phyloP scores from a whole-genome alignment of 2,797 vertebrate species.

The Chaenodraco wilsoni region DNA sequence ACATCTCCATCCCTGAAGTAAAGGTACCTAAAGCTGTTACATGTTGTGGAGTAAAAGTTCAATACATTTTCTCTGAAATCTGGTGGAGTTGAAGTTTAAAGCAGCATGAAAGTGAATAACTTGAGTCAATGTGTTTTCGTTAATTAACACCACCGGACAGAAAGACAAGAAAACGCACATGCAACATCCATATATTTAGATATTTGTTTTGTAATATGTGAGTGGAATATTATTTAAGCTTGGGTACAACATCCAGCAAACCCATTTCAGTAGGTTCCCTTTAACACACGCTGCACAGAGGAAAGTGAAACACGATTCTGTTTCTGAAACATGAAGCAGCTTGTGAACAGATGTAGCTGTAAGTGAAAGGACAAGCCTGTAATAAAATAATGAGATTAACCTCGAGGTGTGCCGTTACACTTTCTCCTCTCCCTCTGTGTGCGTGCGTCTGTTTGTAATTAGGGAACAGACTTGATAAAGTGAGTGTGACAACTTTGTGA shows the following conservation, averaged over 20 bases:
- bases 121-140: neutral
- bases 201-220: neutral
- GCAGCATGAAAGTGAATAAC: neutral
- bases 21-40: neutral
- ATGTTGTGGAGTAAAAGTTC: neutral
- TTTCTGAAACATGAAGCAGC: constrained; percentile 52
- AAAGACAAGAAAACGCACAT: neutral
- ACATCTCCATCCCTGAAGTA: neutral
- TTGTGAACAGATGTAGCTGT: constrained; percentile 51
- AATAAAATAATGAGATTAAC: constrained; percentile 48
- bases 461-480: neutral
- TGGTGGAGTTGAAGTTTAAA: neutral
- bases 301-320: constrained; percentile 38
- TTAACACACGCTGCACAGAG: neutral
- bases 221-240: neutral
- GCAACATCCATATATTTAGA: neutral
- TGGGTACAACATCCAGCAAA: neutral
- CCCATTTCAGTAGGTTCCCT: neutral
- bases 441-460: neutral
- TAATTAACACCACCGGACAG: no score
- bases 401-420: constrained; percentile 53
- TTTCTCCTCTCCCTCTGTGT: constrained; percentile 40
- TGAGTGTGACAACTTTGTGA: neutral
- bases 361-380: constrained; percentile 50
- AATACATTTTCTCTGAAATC: neutral